Evolutionary conservation across 1,140 invertebrate species (phyloP), one percentile per base, ranked within the genome.

Genomic region (Sycobia sp.): DNA sequence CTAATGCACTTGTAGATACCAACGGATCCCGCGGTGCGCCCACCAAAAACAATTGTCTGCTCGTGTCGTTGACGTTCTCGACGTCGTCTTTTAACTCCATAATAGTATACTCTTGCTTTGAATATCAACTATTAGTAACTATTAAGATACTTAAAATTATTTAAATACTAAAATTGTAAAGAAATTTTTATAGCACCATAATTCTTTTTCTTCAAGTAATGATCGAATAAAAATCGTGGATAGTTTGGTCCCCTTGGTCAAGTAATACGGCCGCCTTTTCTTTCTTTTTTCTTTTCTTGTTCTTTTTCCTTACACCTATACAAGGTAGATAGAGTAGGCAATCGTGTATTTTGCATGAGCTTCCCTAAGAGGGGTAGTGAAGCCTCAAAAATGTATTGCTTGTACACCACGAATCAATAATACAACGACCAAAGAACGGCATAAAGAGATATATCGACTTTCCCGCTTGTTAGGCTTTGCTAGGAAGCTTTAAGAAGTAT

Each of bases 11-110:
- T 8, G 73, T 34, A 0, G 78, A 80, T 5, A 80, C 78, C 36
- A 80, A 54, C 7, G 79, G 78, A 66, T 80, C 78, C 9, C 78
- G 63, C 13, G 79, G 76, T 4, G 69, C 39, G 7, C 74, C 75
- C 18, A 82, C 78, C 47, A 81, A 63, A 66, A 77, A 81, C 16
- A 82, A 34, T 55, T 80, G 78, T 23, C 71, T 71, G 29, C 67
- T 61, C 29, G 43, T 69, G 29, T 73, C 71, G 29, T 65, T 76
- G 5, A 56, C 67, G 49, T 69, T 67, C 38, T 80, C 78, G 25
- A 79, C 74, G 27, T 82, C 76, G 29, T 78, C 77, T 65, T 80
- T 82, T 46, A 81, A 61, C 29, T 82, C 76, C 80, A 82, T 82
- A 50, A 34, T 53, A 8, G 4, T 61, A 18, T 39, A 56, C 41